phyloP scores from a whole-genome alignment of 2,888 invertebrate species.

The Aplocera efformata region DNA sequence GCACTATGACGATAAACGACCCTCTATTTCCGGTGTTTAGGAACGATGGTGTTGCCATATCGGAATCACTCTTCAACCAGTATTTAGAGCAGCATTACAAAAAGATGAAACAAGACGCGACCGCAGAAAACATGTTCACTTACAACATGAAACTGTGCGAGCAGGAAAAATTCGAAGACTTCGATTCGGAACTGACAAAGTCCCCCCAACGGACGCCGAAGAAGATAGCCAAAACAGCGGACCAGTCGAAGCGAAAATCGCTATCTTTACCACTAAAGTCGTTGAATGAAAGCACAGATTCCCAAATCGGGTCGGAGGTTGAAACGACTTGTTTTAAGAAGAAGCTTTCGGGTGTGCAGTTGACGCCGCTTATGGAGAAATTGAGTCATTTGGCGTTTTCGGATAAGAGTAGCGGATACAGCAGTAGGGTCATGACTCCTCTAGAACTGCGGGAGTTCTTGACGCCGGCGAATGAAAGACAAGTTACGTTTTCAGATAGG shows the following conservation, averaged over 20 bases:
- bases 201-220: constrained; percentile 70
- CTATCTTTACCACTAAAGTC: constrained; percentile 88
- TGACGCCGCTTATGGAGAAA: constrained; percentile 91
- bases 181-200: constrained; percentile 66
- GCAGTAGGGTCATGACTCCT: constrained; percentile 85
- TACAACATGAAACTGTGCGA: constrained; percentile 61
- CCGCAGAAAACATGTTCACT: constrained; percentile 65
- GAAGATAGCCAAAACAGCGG: constrained; percentile 56
- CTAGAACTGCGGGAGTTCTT: constrained; percentile 63
- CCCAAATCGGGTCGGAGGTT: constrained; percentile 52
- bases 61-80: constrained; percentile 85
- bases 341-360: constrained; percentile 83
- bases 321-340: constrained; percentile 68
- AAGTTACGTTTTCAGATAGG: constrained; percentile 61
- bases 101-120: constrained; percentile 68
- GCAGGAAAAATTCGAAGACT: constrained; percentile 70
- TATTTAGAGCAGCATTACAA: constrained; percentile 84
- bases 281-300: constrained; percentile 67
- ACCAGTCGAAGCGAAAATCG: constrained; percentile 76
- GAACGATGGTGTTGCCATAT: constrained; percentile 85
- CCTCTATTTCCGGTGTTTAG: constrained; percentile 89
- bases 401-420: constrained; percentile 85
- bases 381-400: constrained; percentile 86
- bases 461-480: constrained; percentile 65
- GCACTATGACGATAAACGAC: constrained; percentile 87